These are phyloP conservation scores for Grapholita molesta DNA, from an alignment of 1,140 invertebrate genomes.

Conservation along the genomic window DNA sequence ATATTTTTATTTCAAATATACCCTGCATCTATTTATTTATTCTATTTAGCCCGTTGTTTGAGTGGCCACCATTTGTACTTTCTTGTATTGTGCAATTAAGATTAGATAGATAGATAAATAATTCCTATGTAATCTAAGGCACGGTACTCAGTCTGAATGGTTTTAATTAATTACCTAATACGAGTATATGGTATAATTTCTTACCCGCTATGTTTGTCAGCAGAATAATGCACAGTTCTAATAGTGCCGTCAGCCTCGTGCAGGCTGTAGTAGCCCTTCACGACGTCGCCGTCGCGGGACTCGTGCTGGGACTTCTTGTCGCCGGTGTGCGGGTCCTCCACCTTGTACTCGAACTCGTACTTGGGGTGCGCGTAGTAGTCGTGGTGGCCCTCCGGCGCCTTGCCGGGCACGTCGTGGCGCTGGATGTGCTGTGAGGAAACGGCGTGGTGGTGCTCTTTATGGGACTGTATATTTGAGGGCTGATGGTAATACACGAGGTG, in stretches of 20 bases:
- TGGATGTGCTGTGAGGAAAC: slow-evolving; percentile 44
- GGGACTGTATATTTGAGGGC: neutral
- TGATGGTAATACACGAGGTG: neutral
- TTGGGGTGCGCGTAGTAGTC: slow-evolving; percentile 41
- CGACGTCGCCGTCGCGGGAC: slow-evolving; percentile 77
- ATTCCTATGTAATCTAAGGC: too few relatives aligned
- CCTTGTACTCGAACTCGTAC: slow-evolving; percentile 55
- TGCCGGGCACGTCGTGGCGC: slow-evolving; percentile 33
- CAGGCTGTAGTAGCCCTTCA: slow-evolving; percentile 78
- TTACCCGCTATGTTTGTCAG: slow-evolving; percentile 72
- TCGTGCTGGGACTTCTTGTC: slow-evolving; percentile 80
- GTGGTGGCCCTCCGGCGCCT: slow-evolving; percentile 26
- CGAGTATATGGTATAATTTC: neutral
- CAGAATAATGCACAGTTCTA: slow-evolving; percentile 76
- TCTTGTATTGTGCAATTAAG: too few relatives aligned
- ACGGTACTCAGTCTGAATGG: too few relatives aligned
- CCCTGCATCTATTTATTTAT: too few relatives aligned
- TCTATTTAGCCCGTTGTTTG: too few relatives aligned
- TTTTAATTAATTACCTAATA: too few relatives aligned
- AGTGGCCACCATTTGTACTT: too few relatives aligned
- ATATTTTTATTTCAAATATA: too few relatives aligned
- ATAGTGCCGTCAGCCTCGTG: slow-evolving; percentile 78
- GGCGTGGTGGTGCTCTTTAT: slow-evolving; percentile 31
- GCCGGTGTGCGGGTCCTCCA: slow-evolving; percentile 71
- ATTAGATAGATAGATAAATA: too few relatives aligned